phyloP scores from a whole-genome alignment of 1,140 invertebrate species.

The Aphidius gifuensis region DNA sequence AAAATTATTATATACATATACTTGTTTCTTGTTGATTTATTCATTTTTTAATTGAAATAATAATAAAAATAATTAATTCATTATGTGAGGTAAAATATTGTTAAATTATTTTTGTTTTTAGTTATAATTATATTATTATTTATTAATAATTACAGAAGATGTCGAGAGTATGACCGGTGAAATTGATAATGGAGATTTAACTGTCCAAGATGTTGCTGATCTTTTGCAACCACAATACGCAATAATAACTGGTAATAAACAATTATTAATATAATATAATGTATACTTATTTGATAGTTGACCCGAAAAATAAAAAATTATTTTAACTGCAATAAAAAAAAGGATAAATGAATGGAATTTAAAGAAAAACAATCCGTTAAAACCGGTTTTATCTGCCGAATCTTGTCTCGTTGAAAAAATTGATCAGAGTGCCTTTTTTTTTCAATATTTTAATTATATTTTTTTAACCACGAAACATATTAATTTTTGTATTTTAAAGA shows the following conservation, averaged over 20 bases:
- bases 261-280: not conserved
- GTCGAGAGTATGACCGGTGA: constrained; percentile 55
- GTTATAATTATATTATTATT: not conserved
- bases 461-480: not conserved
- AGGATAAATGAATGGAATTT: constrained; percentile 12
- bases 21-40: no score
- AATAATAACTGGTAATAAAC: constrained; percentile 73
- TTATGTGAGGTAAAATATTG: no score
- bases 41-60: no score
- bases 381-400: constrained; percentile 33
- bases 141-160: constrained; percentile 44
- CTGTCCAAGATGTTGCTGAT: constrained; percentile 78
- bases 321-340: not conserved
- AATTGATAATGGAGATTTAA: constrained; percentile 57
- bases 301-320: not conserved
- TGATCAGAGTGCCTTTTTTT: not conserved
- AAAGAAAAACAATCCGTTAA: constrained; percentile 36
- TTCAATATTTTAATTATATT: constrained; percentile 1
- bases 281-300: not conserved
- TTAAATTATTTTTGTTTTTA: no score
- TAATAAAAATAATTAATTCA: no score
- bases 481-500: no score
- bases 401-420: not conserved
- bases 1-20: no score
- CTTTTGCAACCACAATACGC: constrained; percentile 82